Conservation (phyloP, 2,888 invertebrate genomes). For the Listrodromus nycthemerus region DNA sequence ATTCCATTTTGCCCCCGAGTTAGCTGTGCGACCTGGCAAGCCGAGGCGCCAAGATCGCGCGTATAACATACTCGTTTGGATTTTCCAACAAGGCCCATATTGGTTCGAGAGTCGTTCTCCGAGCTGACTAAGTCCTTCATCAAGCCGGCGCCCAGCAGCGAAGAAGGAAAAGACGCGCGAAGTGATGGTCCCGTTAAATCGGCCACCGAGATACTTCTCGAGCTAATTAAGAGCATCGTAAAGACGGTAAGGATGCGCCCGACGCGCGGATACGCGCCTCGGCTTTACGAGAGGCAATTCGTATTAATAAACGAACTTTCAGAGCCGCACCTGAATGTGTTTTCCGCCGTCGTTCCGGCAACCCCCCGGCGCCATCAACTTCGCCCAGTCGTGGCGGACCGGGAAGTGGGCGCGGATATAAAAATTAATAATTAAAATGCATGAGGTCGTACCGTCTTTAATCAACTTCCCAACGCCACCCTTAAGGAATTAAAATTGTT, state of each 20-base stretch:
- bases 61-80: background rate
- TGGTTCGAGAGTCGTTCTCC: conserved; percentile 43
- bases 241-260: conserved; percentile 61
- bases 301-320: conserved; percentile 81
- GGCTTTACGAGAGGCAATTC: conserved; percentile 77
- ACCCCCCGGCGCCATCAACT: conserved; percentile 27
- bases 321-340: conserved; percentile 66
- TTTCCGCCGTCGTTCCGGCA: conserved; percentile 52
- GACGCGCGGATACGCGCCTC: conserved; percentile 49
- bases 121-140: conserved; percentile 51
- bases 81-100: conserved; percentile 51
- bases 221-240: conserved; percentile 74
- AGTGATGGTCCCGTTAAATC: conserved; percentile 68
- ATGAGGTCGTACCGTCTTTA: conserved; percentile 73
- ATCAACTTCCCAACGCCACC: conserved; percentile 75
- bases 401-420: conserved; percentile 60
- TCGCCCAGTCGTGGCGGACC: background rate
- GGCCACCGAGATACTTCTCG: conserved; percentile 65
- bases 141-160: conserved; percentile 35
- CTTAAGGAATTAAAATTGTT: conserved; percentile 77
- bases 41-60: background rate
- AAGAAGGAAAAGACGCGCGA: conserved; percentile 35
- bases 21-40: background rate
- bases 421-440: conserved; percentile 78
- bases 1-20: background rate